A percentile compares a stretch with the other conserved stretches of the same genome.
Conservation (phyloP, 2,113 vertebrate genomes). For the Aegithalos caudatus region DNA sequence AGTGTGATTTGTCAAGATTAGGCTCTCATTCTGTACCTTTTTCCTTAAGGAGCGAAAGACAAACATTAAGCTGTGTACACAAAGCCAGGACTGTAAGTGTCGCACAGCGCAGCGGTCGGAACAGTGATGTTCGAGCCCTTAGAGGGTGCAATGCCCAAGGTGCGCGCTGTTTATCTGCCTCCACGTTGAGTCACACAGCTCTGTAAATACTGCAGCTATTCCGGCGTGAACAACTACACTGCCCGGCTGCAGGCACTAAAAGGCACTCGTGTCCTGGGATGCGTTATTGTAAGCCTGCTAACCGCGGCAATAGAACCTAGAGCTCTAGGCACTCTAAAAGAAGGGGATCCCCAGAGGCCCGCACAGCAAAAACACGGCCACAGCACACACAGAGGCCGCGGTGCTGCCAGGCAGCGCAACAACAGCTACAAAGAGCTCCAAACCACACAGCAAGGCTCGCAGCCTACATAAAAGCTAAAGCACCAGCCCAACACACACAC, state of each 20-base stretch:
- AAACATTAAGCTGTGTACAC: accelerated
- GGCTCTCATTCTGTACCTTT: not conserved
- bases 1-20: not conserved
- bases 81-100: not conserved
- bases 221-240: accelerated
- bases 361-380: accelerated
- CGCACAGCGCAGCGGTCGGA: accelerated
- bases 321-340: accelerated
- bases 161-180: accelerated
- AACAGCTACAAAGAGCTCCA: not conserved
- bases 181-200: accelerated
- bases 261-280: accelerated
- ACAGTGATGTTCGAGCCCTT: accelerated
- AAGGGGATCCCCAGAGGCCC: accelerated
- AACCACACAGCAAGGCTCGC: not conserved
- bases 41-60: accelerated
- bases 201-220: accelerated
- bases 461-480: accelerated
- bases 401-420: not conserved
- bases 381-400: accelerated
- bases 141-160: not conserved
- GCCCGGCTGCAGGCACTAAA: not conserved
- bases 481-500: accelerated
- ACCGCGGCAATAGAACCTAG: accelerated
- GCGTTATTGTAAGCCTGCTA: accelerated